Evolutionary conservation across 2,113 vertebrate species (phyloP).

Genomic region (Potamarius usumacintae): DNA sequence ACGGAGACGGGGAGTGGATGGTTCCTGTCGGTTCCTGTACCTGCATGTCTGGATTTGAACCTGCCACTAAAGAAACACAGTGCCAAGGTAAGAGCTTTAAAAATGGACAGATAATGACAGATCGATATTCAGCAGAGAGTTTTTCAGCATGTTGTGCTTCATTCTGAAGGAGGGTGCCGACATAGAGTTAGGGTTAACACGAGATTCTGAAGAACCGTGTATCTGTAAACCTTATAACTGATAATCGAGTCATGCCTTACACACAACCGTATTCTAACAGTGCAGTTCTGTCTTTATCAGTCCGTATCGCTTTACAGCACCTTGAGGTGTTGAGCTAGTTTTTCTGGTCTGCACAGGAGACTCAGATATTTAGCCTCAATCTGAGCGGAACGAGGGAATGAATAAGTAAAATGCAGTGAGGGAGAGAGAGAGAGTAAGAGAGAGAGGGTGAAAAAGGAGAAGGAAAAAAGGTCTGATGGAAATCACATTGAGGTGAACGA

Average conservation of each 20-base stretch:
- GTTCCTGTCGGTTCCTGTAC: conserved; percentile 95
- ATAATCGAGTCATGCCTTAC: not conserved
- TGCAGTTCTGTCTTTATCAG: conserved; percentile 5
- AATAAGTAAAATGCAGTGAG: conserved; percentile 62
- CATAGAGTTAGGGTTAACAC: not conserved
- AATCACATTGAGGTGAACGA: conserved; percentile 66
- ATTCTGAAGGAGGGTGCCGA: no score
- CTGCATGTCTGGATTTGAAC: conserved; percentile 88
- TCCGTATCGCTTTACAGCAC: not conserved
- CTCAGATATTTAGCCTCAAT: conserved; percentile 55
- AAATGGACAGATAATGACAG: not conserved
- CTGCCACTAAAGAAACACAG: conserved; percentile 86
- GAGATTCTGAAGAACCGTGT: not conserved
- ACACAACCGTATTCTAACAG: not conserved
- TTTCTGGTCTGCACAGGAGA: conserved; percentile 12
- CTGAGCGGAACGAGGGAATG: conserved; percentile 60
- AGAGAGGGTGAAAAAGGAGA: not conserved
- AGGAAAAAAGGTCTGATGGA: conserved; percentile 57
- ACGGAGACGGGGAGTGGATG: conserved; percentile 98
- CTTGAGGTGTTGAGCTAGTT: not conserved
- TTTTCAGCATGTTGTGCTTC: not conserved
- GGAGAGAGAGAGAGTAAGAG: not conserved
- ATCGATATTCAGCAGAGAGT: not conserved
- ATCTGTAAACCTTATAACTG: not conserved
- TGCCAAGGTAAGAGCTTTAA: conserved; percentile 82